Conservation (phyloP, 2,888 invertebrate genomes). For the Cosmopolites sordidus region DNA sequence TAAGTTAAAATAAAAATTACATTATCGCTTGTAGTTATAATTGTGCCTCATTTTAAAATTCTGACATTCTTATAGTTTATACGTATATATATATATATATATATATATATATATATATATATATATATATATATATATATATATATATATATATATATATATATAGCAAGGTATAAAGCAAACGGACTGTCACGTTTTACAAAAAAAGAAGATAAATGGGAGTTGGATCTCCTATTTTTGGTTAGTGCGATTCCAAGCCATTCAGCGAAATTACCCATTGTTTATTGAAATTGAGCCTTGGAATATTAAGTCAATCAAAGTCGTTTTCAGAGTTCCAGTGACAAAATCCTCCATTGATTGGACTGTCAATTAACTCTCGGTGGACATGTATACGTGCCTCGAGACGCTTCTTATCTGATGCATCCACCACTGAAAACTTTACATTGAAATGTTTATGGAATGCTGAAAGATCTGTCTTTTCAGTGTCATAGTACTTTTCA, state of each 20-base stretch:
- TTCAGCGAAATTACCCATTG: slow-evolving; percentile 45
- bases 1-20: no score
- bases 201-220: background rate
- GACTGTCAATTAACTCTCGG: slow-evolving; percentile 49
- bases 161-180: background rate
- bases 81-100: no score
- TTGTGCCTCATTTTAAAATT: no score
- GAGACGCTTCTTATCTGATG: slow-evolving; percentile 50
- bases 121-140: no score
- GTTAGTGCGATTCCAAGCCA: slow-evolving; percentile 33
- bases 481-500: slow-evolving; percentile 45
- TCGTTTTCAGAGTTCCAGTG: slow-evolving; percentile 44
- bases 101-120: no score
- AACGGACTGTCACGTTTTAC: background rate
- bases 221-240: slow-evolving; percentile 42
- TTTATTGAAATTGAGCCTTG: slow-evolving; percentile 48
- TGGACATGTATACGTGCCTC: slow-evolving; percentile 50
- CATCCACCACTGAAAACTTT: slow-evolving; percentile 44
- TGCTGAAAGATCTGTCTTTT: slow-evolving; percentile 45
- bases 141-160: no score
- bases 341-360: slow-evolving; percentile 51
- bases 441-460: slow-evolving; percentile 48
- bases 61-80: no score
- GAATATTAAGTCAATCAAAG: slow-evolving; percentile 51
- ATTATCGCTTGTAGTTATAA: no score